phyloP scores from a whole-genome alignment of 35 echinoderm and acorn worm species.

The Strongylocentrotus purpuratus region DNA sequence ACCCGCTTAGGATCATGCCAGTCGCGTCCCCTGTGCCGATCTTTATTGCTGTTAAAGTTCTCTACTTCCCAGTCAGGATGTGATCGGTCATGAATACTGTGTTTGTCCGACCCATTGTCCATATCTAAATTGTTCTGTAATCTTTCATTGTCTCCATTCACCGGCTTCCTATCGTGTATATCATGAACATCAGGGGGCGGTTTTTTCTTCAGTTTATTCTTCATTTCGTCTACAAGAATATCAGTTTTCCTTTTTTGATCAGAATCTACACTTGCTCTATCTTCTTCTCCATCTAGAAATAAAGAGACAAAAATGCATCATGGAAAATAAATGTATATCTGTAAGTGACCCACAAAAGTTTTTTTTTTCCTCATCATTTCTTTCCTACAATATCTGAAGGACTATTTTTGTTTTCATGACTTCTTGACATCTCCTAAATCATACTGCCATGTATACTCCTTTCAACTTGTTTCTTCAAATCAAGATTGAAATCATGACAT shows the following conservation, averaged over 20 bases:
- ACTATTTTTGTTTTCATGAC: too few relatives aligned
- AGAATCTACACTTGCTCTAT: slow-evolving; percentile 33
- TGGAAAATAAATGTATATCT: neutral
- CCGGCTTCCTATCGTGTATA: neutral
- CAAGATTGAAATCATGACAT: neutral
- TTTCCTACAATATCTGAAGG: too few relatives aligned
- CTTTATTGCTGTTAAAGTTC: slow-evolving; percentile 48
- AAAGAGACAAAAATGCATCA: neutral
- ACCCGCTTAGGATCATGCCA: slow-evolving; percentile 18
- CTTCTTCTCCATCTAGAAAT: slow-evolving; percentile 28
- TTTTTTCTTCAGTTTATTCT: slow-evolving; percentile 39
- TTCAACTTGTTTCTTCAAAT: neutral
- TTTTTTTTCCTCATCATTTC: too few relatives aligned
- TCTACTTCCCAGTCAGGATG: slow-evolving; percentile 46
- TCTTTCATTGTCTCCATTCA: slow-evolving; percentile 20
- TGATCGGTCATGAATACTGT: neutral
- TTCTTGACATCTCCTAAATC: neutral
- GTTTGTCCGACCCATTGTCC: slow-evolving; percentile 26
- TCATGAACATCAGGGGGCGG: neutral
- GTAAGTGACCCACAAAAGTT: neutral
- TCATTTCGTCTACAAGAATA: slow-evolving; percentile 36
- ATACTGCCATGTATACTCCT: neutral
- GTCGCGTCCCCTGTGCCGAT: neutral
- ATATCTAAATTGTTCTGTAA: slow-evolving; percentile 20
- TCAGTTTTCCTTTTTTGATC: slow-evolving; percentile 51